Percentiles rank a stretch among this genome's conserved stretches.
Evolutionary conservation across 1,140 invertebrate species (phyloP).

Genomic region (Rhopalosiphum padi): DNA sequence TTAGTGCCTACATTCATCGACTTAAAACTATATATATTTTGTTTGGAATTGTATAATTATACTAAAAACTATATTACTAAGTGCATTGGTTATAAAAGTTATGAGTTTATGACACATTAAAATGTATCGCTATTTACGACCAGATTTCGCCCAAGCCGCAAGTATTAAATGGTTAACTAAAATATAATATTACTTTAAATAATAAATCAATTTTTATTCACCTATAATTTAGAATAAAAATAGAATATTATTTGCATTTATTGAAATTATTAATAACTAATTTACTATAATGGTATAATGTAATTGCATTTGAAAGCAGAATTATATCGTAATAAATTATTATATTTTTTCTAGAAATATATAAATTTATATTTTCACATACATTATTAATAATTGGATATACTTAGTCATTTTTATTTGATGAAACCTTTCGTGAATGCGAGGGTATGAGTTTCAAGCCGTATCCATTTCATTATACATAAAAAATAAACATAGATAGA

Average conservation of each 20-base stretch:
- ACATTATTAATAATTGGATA: neutral
- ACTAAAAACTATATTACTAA: neutral
- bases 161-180: constrained; percentile 1
- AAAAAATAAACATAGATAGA: neutral
- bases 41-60: neutral
- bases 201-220: constrained; percentile 11
- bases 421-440: neutral
- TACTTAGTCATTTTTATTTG: neutral
- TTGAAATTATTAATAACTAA: neutral
- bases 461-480: neutral
- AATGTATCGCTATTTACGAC: constrained; percentile 15
- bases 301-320: neutral
- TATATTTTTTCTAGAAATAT: neutral
- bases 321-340: neutral
- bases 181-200: neutral
- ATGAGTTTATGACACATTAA: constrained; percentile 12
- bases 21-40: neutral
- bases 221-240: neutral
- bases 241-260: neutral
- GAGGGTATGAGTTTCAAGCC: neutral
- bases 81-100: constrained; percentile 11
- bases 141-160: neutral
- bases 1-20: neutral
- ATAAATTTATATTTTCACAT: neutral
- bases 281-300: neutral